These are phyloP conservation scores for Hyperoplus lanceolatus DNA, from an alignment of 2,797 vertebrate genomes.

Conservation along the genomic window DNA sequence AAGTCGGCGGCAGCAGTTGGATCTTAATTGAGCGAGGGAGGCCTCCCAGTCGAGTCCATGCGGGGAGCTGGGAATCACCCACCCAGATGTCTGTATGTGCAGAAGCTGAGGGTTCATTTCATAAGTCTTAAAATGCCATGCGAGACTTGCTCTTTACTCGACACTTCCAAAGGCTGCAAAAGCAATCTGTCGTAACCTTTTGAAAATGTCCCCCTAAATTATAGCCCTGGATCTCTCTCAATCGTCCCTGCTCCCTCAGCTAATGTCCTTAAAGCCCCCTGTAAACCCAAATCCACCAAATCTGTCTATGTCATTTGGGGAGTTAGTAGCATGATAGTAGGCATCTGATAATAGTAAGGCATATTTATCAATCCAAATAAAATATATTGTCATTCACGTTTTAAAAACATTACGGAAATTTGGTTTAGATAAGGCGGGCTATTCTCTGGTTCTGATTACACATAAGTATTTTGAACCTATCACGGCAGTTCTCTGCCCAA, in stretches of 20 bases:
- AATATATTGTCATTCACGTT: too few relatives aligned
- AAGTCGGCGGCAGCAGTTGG: conserved; percentile 56
- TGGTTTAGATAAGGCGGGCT: too few relatives aligned
- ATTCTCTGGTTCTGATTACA: too few relatives aligned
- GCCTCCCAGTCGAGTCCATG: conserved; percentile 45
- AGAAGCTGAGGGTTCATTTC: conserved; percentile 36
- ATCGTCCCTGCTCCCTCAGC: conserved; percentile 4
- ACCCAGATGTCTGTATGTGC: conserved; percentile 48
- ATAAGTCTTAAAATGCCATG: conserved; percentile 49
- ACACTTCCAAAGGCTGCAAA: conserved; percentile 14
- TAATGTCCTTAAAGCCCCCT: conserved; percentile 9
- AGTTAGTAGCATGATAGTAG: too few relatives aligned
- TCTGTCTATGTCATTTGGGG: too few relatives aligned
- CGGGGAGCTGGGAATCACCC: conserved; percentile 54
- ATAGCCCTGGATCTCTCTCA: not conserved
- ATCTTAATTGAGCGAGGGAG: conserved; percentile 71
- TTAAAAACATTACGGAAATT: too few relatives aligned
- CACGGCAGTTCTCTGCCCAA: too few relatives aligned
- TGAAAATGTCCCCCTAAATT: conserved; percentile 5
- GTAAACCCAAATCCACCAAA: too few relatives aligned
- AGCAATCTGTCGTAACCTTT: conserved; percentile 14
- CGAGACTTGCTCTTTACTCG: conserved; percentile 35
- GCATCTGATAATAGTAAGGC: too few relatives aligned
- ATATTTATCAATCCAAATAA: too few relatives aligned
- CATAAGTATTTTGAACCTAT: too few relatives aligned